Evolutionary conservation across 1,140 invertebrate genomes (phyloP).

Genomic region (Cyclargus thomasi): DNA sequence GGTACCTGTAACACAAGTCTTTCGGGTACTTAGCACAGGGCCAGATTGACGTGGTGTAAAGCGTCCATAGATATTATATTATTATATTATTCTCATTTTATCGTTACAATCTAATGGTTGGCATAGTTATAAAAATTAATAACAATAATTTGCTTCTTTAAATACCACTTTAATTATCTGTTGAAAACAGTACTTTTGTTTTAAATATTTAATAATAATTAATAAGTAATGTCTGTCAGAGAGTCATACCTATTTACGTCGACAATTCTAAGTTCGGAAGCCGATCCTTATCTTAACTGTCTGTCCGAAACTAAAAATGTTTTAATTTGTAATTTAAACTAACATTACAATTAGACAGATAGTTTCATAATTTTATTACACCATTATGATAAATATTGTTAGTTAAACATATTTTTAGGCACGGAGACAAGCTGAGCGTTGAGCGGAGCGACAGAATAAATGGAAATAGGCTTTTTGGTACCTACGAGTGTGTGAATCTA

Average conservation of each 20-base stretch:
- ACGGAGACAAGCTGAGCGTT: background rate
- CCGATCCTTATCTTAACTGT: constrained; percentile 7
- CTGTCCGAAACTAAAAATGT: constrained; percentile 9
- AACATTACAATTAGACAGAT: background rate
- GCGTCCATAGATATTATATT: no score
- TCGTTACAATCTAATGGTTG: no score
- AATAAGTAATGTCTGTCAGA: background rate
- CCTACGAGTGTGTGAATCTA: no score
- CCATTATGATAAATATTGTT: background rate
- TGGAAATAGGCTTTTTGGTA: no score
- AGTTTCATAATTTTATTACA: background rate
- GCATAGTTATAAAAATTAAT: no score
- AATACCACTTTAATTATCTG: no score
- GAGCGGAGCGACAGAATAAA: background rate
- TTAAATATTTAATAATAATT: background rate
- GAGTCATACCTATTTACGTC: background rate
- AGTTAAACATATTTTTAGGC: background rate
- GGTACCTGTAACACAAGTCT: no score
- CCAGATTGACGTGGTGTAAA: no score
- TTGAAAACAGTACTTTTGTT: background rate
- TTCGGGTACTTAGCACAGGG: no score
- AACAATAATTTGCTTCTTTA: no score
- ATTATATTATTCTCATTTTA: no score
- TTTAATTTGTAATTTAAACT: constrained; percentile 6
- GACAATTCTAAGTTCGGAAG: background rate